Conservation (phyloP, 2,797 vertebrate species). For the Onychomys leucogaster region DNA sequence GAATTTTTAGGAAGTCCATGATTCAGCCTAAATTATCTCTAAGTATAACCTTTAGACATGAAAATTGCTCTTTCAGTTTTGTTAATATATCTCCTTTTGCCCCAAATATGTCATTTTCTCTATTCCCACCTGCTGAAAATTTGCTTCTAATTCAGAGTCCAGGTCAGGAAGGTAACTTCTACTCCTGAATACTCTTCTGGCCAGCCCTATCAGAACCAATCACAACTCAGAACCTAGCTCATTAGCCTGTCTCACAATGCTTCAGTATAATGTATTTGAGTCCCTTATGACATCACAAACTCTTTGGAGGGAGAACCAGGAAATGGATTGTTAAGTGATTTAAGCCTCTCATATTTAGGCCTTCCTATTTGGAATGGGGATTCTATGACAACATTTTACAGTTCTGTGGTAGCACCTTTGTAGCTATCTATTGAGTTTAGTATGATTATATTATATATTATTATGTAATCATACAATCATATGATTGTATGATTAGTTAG, state of each 20-base stretch:
- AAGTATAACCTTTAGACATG: background rate
- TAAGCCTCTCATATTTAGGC: background rate
- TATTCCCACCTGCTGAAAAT: conserved; percentile 8
- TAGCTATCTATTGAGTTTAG: background rate
- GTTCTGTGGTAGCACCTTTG: background rate
- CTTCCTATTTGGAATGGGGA: background rate
- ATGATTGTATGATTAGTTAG: background rate
- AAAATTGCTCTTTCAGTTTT: conserved; percentile 5
- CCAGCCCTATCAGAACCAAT: background rate
- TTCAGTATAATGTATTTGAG: background rate
- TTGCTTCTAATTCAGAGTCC: conserved; percentile 1
- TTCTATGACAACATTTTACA: background rate
- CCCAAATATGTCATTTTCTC: background rate
- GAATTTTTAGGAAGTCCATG: background rate
- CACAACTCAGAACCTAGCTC: background rate
- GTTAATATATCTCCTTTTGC: background rate
- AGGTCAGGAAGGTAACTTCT: background rate
- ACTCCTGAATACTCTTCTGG: background rate
- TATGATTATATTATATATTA: too few relatives aligned
- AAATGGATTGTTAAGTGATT: background rate
- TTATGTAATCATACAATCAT: too few relatives aligned
- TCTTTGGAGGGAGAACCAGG: background rate
- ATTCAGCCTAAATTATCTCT: conserved; percentile 35
- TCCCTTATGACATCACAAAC: background rate
- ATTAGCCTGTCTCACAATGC: background rate